phyloP scores from a whole-genome alignment of 2,797 vertebrate species.

The Naso thynnoides region DNA sequence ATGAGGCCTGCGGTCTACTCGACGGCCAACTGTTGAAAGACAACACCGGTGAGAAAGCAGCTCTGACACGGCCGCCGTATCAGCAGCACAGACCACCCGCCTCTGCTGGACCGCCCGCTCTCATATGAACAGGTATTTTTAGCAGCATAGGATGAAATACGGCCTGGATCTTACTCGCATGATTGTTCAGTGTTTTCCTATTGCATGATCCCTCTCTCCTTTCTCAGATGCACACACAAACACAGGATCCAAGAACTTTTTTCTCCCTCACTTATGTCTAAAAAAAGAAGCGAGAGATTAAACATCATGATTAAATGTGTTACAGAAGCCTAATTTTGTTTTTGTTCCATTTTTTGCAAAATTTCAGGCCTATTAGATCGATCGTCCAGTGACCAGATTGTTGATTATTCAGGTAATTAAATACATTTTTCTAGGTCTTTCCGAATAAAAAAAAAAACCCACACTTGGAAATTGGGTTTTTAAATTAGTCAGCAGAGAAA shows the following conservation, averaged over 20 bases:
- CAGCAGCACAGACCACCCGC: constrained; percentile 60
- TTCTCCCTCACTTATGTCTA: neutral
- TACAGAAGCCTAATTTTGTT: neutral
- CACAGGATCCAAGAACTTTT: neutral
- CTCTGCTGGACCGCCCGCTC: constrained; percentile 34
- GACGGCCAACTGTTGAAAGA: constrained; percentile 70
- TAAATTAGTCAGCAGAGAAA: no score
- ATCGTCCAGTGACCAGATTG: no score
- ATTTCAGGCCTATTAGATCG: no score
- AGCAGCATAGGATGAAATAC: constrained; percentile 47
- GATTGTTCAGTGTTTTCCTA: constrained; percentile 43
- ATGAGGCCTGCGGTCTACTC: constrained; percentile 25
- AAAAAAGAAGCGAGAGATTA: no score
- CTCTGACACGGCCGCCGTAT: constrained; percentile 44
- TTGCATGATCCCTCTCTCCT: constrained; percentile 1
- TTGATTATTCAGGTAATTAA: no score
- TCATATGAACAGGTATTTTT: constrained; percentile 69
- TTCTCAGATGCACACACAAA: constrained; percentile 6
- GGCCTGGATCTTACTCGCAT: constrained; percentile 30
- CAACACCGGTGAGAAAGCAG: constrained; percentile 76
- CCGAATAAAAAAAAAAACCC: no score
- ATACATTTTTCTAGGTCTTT: no score
- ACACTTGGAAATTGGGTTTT: no score
- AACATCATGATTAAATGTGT: neutral
- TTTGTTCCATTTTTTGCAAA: no score